Evolutionary conservation across 2,797 vertebrate genomes (phyloP).

Genomic region (Phataginus tetradactyla): DNA sequence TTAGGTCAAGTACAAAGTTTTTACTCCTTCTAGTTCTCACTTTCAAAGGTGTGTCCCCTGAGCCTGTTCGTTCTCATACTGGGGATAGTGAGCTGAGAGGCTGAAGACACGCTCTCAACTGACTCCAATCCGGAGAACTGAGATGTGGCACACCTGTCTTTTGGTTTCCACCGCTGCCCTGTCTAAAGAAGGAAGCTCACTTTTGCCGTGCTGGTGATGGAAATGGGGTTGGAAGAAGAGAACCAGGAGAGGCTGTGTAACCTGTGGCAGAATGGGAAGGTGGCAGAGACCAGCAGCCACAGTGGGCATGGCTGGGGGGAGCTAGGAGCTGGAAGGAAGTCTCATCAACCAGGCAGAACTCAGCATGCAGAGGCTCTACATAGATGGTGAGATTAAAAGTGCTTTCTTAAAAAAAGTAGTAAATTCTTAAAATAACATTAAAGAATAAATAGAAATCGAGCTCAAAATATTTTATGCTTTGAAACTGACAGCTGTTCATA

Average conservation of each 20-base stretch:
- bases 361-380: background rate
- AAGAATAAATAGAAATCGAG: background rate
- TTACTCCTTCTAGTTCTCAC: background rate
- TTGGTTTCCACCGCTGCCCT: background rate
- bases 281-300: background rate
- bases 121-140: background rate
- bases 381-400: background rate
- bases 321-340: background rate
- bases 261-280: background rate
- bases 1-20: background rate
- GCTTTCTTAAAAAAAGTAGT: background rate
- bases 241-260: background rate
- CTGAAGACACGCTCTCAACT: background rate
- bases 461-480: background rate
- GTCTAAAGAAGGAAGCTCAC: background rate
- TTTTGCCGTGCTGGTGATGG: background rate
- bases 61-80: background rate
- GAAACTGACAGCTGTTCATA: background rate
- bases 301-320: background rate
- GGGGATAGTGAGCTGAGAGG: background rate
- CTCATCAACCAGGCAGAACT: background rate
- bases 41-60: background rate
- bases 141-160: background rate
- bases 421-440: background rate
- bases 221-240: background rate